Percentiles rank a stretch among this genome's conserved stretches.
phyloP scores from a whole-genome alignment of 2,113 vertebrate genomes.

The Ceyx margarethae region DNA sequence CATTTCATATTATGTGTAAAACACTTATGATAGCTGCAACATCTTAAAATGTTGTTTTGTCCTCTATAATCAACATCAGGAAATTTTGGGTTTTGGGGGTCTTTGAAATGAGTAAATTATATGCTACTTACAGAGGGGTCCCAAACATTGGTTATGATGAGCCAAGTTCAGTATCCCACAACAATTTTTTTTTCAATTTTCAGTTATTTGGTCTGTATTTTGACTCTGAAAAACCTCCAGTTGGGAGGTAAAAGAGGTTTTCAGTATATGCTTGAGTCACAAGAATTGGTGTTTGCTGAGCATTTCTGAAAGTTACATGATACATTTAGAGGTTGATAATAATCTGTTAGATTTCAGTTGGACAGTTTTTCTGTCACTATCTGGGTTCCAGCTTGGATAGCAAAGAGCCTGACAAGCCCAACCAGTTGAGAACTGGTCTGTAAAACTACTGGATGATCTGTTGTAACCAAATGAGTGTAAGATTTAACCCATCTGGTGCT shows the following conservation, averaged over 20 bases:
- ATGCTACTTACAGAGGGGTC: not conserved
- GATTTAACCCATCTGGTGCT: not conserved
- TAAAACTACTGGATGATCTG: not conserved
- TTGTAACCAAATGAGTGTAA: not conserved
- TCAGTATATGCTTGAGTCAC: not conserved
- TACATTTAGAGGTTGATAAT: not conserved
- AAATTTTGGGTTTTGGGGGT: not conserved
- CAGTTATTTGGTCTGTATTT: not conserved
- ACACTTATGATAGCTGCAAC: not conserved
- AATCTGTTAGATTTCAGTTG: not conserved
- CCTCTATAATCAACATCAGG: not conserved
- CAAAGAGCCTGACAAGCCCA: not conserved
- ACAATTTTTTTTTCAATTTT: not conserved
- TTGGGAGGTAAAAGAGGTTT: not conserved
- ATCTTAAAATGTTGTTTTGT: conserved; percentile 18
- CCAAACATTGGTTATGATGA: not conserved
- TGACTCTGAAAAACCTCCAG: not conserved
- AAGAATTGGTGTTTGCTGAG: not conserved
- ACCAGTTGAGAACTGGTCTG: not conserved
- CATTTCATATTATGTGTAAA: not conserved
- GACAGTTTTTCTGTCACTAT: not conserved
- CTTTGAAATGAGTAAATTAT: not conserved
- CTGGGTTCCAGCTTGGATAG: not conserved
- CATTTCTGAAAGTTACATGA: not conserved
- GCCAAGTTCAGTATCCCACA: not conserved